Evolutionary conservation across 2,888 invertebrate genomes (phyloP).

Genomic region (Reticulitermes lucifugus): DNA sequence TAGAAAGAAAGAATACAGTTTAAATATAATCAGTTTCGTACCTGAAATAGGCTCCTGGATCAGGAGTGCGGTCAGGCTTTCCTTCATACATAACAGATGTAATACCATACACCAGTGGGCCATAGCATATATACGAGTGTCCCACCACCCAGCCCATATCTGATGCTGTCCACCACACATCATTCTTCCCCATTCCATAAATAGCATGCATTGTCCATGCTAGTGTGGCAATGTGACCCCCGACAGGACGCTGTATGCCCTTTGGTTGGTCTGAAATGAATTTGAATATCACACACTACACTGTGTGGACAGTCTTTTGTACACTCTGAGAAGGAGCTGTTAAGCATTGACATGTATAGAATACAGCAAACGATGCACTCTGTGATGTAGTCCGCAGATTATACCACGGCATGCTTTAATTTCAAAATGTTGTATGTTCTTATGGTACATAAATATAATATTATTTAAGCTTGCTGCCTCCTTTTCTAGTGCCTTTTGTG

Average conservation of each 20-base stretch:
- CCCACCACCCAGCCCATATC: slow-evolving; percentile 95
- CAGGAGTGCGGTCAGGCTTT: slow-evolving; percentile 94
- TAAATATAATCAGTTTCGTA: slow-evolving; percentile 58
- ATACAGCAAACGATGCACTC: no score
- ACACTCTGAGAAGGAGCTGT: no score
- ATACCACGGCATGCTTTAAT: no score
- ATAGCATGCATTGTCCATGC: slow-evolving; percentile 87
- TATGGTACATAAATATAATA: no score
- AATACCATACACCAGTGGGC: slow-evolving; percentile 83
- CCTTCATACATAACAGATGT: slow-evolving; percentile 91
- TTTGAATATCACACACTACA: background rate
- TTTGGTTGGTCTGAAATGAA: slow-evolving; percentile 70
- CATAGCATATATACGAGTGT: slow-evolving; percentile 95
- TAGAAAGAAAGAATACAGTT: background rate
- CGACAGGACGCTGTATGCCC: slow-evolving; percentile 89
- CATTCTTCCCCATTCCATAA: slow-evolving; percentile 82
- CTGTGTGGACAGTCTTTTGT: no score
- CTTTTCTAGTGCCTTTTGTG: no score
- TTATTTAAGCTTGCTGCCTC: no score
- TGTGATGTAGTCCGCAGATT: no score
- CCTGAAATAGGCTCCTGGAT: slow-evolving; percentile 93
- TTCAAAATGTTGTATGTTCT: no score
- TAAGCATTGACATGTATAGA: no score
- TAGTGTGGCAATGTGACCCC: slow-evolving; percentile 87
- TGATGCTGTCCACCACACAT: slow-evolving; percentile 93